Base-by-base conservation (phyloP, 2,797 vertebrate genomes). In the Iguana delicatissima region DNA sequence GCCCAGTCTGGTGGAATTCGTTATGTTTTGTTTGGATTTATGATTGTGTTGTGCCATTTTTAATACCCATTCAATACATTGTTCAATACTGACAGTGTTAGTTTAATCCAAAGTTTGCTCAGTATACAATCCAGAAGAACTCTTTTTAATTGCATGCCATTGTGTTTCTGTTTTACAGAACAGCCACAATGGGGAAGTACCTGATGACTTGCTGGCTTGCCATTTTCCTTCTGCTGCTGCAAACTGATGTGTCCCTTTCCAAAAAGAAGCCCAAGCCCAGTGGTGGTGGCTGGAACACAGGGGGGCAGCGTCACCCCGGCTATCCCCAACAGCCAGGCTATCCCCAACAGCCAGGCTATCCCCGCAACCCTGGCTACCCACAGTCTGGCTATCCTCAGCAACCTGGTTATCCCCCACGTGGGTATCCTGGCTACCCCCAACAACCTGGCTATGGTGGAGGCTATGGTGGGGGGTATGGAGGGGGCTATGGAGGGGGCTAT, bases 261-360 rank as follows among this genome's bases (percentile, higher is more conserved):
- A 96, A 96, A 93, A 96, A 95, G 88, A 94, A 94, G 35, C 91
- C 92, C 0, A 96, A 95, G 84, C 94, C 96, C 22, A 94, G 96
- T 76, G 92, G 95, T 84, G 95, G 95, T n/a, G 80, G 84, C 50
- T 93, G 95, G 95, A 95, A 93, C 89, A 92, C 50, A 0, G 96
- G 96, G 14, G 90, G 95, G 0, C 96, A 95, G 85, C 85, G 82
- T 12, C 94, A 93, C 18, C 90, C 95, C 32, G 93, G 95, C 42
- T 91, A 95, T 87, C 96, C 96, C 81, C 92, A 91, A 35, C 13
- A 46, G 6, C 91, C 92, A 83, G 93, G 92, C 0, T 93, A 95
- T 24, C 89, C 94, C 0, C 93, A 89, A 4, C 52, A 82, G 0
- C 94, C 92, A 0, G 92, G 94, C 0, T 90, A 84, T 18, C 89